These are phyloP conservation scores for Eupeodes luniger DNA, from an alignment of 2,888 invertebrate species.

Conservation along the genomic window DNA sequence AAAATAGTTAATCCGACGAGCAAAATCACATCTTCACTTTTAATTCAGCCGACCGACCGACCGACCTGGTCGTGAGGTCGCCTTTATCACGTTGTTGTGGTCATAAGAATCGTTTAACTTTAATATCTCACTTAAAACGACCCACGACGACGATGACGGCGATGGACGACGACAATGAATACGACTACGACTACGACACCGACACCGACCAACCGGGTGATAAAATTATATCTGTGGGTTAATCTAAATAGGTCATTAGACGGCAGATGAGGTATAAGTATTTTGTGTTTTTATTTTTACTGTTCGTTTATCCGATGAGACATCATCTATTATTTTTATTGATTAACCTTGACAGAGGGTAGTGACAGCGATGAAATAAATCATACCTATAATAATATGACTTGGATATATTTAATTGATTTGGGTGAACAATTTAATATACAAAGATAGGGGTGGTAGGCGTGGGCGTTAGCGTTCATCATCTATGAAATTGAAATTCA, in stretches of 20 bases:
- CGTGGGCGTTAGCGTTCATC: not conserved
- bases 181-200: not conserved
- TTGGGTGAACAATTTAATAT: conserved; percentile 39
- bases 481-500: conserved; percentile 6
- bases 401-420: conserved; percentile 60
- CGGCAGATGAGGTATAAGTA: conserved; percentile 26
- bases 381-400: conserved; percentile 25
- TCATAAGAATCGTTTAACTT: conserved; percentile 60
- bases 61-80: conserved; percentile 24
- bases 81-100: conserved; percentile 54
- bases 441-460: not conserved
- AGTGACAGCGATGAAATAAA: conserved; percentile 12
- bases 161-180: no score
- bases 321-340: conserved; percentile 51
- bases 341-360: conserved; percentile 72
- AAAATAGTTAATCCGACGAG: conserved; percentile 63
- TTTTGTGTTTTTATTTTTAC: conserved; percentile 26
- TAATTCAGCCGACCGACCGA: conserved; percentile 45
- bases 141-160: not conserved
- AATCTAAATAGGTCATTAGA: conserved; percentile 72
- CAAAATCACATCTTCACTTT: conserved; percentile 62
- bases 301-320: not conserved
- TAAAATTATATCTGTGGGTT: conserved; percentile 53
- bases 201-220: not conserved
- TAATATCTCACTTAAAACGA: conserved; percentile 61